Evolutionary conservation across 2,113 vertebrate species (phyloP).

Genomic region (Apistogramma diplotaenia): DNA sequence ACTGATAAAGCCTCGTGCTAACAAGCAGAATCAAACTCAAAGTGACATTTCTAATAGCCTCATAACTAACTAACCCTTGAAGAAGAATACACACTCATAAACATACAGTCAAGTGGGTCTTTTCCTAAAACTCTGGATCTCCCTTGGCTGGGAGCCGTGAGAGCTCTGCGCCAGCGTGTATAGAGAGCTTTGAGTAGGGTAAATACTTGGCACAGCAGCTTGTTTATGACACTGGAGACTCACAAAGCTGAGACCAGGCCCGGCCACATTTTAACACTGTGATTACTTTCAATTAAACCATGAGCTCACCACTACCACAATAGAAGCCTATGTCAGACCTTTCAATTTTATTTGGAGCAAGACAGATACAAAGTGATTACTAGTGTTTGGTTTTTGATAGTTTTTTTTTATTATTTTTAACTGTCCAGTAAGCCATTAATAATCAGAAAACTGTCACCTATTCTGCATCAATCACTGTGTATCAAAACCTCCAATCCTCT

Average conservation of each 20-base stretch:
- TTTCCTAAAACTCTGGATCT: slow-evolving; percentile 39
- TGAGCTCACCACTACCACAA: slow-evolving; percentile 4
- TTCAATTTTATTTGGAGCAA: not conserved
- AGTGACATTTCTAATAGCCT: not conserved
- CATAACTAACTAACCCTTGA: not conserved
- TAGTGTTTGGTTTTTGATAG: not conserved
- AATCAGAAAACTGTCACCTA: not conserved
- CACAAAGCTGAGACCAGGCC: not conserved
- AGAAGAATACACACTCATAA: not conserved
- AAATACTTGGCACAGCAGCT: slow-evolving; percentile 48
- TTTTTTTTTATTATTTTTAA: not conserved
- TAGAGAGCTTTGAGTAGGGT: slow-evolving; percentile 27
- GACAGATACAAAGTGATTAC: not conserved
- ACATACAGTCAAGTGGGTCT: not conserved
- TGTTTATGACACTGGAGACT: slow-evolving; percentile 63
- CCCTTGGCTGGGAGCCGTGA: slow-evolving; percentile 5
- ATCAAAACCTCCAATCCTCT: slow-evolving; percentile 32
- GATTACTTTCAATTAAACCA: slow-evolving; percentile 28
- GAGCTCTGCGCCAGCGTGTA: slow-evolving; percentile 17
- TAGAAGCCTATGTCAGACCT: not conserved
- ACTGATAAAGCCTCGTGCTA: not conserved
- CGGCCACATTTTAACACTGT: slow-evolving; percentile 8
- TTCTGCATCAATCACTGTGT: slow-evolving; percentile 8
- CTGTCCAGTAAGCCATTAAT: not conserved
- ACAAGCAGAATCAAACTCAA: not conserved